A percentile compares a stretch with the other conserved stretches of the same genome.
Evolutionary conservation across 2,113 vertebrate genomes (phyloP).

Genomic region (Lampris incognitus): DNA sequence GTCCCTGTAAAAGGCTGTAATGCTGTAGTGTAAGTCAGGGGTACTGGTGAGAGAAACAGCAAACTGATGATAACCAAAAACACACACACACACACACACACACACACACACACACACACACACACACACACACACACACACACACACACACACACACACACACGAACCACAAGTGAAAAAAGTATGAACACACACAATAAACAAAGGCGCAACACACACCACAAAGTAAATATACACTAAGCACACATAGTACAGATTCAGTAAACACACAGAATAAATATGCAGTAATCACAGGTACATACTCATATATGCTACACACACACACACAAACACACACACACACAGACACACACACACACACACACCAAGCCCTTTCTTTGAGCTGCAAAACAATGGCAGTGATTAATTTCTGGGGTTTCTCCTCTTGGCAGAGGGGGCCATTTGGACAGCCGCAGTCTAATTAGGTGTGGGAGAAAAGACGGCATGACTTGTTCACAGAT

Average conservation of each 20-base stretch:
- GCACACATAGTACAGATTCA: no score
- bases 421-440: not conserved
- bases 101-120: conserved; percentile 38
- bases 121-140: conserved; percentile 9
- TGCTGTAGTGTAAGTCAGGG: no score
- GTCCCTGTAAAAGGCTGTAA: no score
- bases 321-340: not conserved
- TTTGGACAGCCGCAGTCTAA: not conserved
- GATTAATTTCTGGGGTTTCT: conserved; percentile 70
- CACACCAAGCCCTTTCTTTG: not conserved
- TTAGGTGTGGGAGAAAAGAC: conserved; percentile 26
- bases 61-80: not conserved
- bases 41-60: no score
- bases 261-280: no score
- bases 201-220: no score
- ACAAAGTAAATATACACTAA: not conserved
- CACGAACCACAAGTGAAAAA: no score
- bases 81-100: conserved; percentile 27
- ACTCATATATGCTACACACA: not conserved
- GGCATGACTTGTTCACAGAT: not conserved
- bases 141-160: no score
- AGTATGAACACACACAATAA: no score
- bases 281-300: no score
- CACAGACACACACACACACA: not conserved
- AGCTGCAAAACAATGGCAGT: conserved; percentile 56